Percentiles rank a stretch among this genome's conserved stretches.
Evolutionary conservation across 2,113 vertebrate species (phyloP).

Genomic region (Perca schrenkii): DNA sequence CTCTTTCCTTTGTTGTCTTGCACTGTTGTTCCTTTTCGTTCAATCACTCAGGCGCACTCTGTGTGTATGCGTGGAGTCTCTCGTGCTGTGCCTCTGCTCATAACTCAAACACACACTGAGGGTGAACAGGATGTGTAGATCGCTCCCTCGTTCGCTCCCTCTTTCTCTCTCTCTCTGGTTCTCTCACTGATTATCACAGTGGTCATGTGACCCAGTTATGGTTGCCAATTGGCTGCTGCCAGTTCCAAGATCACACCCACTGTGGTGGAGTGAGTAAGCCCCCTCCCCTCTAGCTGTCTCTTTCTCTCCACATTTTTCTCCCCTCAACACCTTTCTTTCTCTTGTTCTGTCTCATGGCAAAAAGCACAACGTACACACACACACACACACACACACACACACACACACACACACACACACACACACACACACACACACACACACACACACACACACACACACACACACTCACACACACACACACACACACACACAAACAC

Average conservation of each 20-base stretch:
- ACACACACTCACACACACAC: constrained; percentile 15
- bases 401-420: constrained; percentile 12
- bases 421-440: constrained; percentile 19
- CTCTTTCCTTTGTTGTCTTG: constrained; percentile 47
- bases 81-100: constrained; percentile 61
- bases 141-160: constrained; percentile 79
- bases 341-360: constrained; percentile 29
- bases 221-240: constrained; percentile 71
- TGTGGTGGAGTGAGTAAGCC: constrained; percentile 71
- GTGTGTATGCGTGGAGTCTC: constrained; percentile 43
- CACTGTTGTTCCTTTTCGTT: constrained; percentile 52
- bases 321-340: constrained; percentile 30
- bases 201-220: constrained; percentile 73
- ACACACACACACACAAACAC: constrained; percentile 13
- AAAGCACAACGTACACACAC: background rate
- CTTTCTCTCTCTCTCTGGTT: constrained; percentile 29
- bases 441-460: constrained; percentile 9
- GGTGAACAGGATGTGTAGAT: constrained; percentile 78
- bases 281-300: constrained; percentile 66
- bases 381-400: constrained; percentile 26
- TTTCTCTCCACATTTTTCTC: constrained; percentile 66
- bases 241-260: constrained; percentile 63
- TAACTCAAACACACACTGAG: constrained; percentile 79
- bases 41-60: constrained; percentile 57
- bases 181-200: constrained; percentile 68